These are phyloP conservation scores for Leptopterna dolabrata DNA, from an alignment of 2,888 invertebrate genomes.

Conservation along the genomic window DNA sequence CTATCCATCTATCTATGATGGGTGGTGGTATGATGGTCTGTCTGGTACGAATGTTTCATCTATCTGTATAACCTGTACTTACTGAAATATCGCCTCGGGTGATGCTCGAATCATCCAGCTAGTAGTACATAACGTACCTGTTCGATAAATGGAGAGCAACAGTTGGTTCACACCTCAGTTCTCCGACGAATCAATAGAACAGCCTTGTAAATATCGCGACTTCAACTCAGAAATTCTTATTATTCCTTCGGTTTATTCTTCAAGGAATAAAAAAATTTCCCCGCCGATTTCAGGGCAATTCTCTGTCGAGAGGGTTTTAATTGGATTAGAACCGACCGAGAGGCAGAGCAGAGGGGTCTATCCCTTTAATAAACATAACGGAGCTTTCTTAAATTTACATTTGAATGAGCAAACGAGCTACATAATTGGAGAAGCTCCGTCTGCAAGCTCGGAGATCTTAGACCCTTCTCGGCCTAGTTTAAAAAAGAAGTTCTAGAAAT, in stretches of 20 bases:
- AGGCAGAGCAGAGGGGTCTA: neutral
- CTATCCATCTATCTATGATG: too few species aligned
- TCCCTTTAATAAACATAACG: constrained; percentile 49
- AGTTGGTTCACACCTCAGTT: too few species aligned
- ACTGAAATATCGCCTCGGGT: too few species aligned
- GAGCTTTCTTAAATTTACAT: constrained; percentile 52
- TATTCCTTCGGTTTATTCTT: neutral
- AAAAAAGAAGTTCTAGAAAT: neutral
- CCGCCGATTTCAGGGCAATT: neutral
- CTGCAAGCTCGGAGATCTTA: neutral
- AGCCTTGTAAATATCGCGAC: too few species aligned
- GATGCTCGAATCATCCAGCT: too few species aligned
- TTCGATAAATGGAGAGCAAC: too few species aligned
- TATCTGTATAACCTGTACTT: too few species aligned
- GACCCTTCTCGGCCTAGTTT: neutral
- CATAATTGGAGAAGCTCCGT: constrained; percentile 47
- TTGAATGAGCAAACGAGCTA: constrained; percentile 51
- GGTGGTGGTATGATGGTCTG: too few species aligned
- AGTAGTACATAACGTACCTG: too few species aligned
- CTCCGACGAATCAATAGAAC: too few species aligned
- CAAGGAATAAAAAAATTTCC: neutral
- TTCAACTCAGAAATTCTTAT: neutral
- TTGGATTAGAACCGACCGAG: constrained; percentile 22
- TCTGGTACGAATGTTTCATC: too few species aligned
- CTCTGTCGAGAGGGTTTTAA: constrained; percentile 15